Conservation (phyloP, 2,113 vertebrate species). For the Orycteropus afer region DNA sequence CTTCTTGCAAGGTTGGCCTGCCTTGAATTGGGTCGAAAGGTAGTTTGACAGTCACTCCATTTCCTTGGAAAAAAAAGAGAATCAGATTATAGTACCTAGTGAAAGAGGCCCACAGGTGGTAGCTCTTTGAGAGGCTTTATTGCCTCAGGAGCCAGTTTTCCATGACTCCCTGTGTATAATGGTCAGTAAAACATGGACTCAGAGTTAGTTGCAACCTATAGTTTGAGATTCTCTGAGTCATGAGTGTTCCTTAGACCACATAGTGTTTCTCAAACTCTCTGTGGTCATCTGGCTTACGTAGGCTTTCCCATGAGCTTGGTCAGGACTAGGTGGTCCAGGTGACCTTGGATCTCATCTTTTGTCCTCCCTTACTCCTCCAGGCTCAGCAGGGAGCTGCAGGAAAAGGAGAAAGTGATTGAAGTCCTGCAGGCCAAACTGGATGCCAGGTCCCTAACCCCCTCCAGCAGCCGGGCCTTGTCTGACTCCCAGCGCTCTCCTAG, state of each 20-base stretch:
- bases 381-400: conserved; percentile 92
- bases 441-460: conserved; percentile 87
- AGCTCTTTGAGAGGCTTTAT: not conserved
- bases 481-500: conserved; percentile 90
- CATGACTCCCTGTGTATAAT: not conserved
- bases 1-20: not conserved
- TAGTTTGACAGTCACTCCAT: not conserved
- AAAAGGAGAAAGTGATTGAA: conserved; percentile 94
- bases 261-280: not conserved
- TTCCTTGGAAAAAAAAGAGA: not conserved
- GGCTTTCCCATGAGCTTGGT: not conserved
- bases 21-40: not conserved
- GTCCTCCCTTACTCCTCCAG: conserved; percentile 75
- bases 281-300: not conserved
- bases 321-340: not conserved
- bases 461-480: conserved; percentile 88
- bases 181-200: not conserved
- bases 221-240: not conserved
- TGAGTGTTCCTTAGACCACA: not conserved
- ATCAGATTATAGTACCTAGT: not conserved
- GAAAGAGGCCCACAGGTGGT: not conserved
- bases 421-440: conserved; percentile 92
- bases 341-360: not conserved
- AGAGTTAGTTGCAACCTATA: not conserved
- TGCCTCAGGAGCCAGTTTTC: not conserved